Base-by-base conservation (phyloP, 2,797 vertebrate genomes). In the Micrastur ruficollis region DNA sequence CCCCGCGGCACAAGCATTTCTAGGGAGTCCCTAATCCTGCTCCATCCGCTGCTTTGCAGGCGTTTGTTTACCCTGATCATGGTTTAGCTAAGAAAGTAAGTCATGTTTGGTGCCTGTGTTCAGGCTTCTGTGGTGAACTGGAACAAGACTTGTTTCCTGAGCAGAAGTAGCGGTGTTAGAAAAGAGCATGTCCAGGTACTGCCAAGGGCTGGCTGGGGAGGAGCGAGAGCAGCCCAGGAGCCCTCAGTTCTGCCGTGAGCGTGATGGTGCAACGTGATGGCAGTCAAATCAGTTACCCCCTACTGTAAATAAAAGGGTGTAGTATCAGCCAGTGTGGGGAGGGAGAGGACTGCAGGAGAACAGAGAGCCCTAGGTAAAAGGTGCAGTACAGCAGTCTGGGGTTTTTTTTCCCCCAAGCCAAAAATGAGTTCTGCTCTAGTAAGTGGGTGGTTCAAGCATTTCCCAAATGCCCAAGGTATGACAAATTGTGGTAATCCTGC, bases 1-100 rank as follows among this genome's bases (percentile, higher is more conserved):
- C 20, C 29, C 31, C 0, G 0, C 0, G 1, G 50, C 44, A 50
- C 46, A 19, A 19, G 63, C 40, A 1, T 29, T 94, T 66, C 53
- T 46, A 46, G 79, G 89, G 89, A 84, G 72, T 70, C 56, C 73
- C 80, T 63, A 5, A 70, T 72, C 61, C 67, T 84, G 26, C 29
- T 71, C 62, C 47, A 15, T 76, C 55, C 52, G 2, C 59, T 76
- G 34, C 55, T 18, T 62, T 79, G 65, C 49, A 90, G 40, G 44
- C 9, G 4, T 63, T 87, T 81, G 14, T 92, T 93, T 94, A 65
- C 18, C 47, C 56, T 47, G 44, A 7, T 78, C 9, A 0, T 62
- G 71, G 38, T 73, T 88, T 75, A 81, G 61, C 85, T 73, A 32
- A 86, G 65, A 34, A 73, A 86, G 65, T 67, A 11, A 36, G 79